phyloP scores from a whole-genome alignment of 2,888 invertebrate genomes.

The Noctuana brunneofusca region DNA sequence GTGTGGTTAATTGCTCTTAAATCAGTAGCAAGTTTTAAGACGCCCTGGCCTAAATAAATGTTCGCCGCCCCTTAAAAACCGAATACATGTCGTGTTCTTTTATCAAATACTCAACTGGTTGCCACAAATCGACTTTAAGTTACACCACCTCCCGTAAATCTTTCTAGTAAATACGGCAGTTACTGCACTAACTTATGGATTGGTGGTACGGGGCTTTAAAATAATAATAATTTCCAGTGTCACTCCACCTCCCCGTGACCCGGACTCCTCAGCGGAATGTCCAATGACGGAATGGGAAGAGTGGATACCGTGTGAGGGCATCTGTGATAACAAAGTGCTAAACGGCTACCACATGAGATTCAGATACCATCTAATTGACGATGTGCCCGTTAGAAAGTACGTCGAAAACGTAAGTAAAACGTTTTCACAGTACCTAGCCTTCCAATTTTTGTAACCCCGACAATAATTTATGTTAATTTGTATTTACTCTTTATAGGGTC shows the following conservation, averaged over 20 bases:
- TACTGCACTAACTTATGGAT: too few species aligned
- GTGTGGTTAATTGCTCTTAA: too few species aligned
- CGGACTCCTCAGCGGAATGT: slow-evolving; percentile 54
- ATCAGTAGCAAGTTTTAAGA: too few species aligned
- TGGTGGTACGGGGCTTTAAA: too few species aligned
- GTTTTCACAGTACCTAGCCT: not conserved
- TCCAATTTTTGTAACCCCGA: not conserved
- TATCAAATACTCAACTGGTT: too few species aligned
- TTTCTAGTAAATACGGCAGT: too few species aligned
- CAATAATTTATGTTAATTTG: not conserved
- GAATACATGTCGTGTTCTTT: too few species aligned
- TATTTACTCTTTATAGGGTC: slow-evolving; percentile 43
- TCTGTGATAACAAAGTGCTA: slow-evolving; percentile 53
- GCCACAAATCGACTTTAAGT: too few species aligned
- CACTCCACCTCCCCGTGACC: slow-evolving; percentile 50
- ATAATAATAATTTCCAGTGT: slow-evolving; percentile 45
- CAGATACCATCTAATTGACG: slow-evolving; percentile 60
- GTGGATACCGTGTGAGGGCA: slow-evolving; percentile 64
- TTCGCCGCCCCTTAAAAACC: too few species aligned
- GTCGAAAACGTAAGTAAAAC: slow-evolving; percentile 45
- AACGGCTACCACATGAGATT: slow-evolving; percentile 57
- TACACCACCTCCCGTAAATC: too few species aligned
- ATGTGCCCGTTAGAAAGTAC: slow-evolving; percentile 51
- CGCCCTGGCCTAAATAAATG: too few species aligned
- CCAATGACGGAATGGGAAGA: slow-evolving; percentile 67